Evolutionary conservation across 2,888 invertebrate species (phyloP), one percentile per base, ranked within the genome.

Genomic region (Drosophila anomalata): DNA sequence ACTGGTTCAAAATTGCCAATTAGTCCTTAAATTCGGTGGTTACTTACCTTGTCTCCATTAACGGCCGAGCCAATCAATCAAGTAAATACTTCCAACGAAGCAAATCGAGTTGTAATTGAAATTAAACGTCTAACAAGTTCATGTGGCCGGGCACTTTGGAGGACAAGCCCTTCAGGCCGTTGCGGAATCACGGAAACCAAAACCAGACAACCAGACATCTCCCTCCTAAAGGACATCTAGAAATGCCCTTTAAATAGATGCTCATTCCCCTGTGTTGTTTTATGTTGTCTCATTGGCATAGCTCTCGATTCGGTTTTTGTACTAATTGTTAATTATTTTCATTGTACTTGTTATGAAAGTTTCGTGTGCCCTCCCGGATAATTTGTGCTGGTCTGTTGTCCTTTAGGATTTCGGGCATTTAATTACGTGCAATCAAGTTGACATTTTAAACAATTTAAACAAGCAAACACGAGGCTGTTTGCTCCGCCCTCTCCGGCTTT

Each of bases 391-490:
- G 39, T 41, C 39, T 39, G 22, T 83, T 85, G 77, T 83, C 77
- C 75, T 83, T 78, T 58, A 83, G 86, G 83, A 84, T 86, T 87
- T 77, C 71, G 77, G 77, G 84, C 89, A 84, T 88, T 88, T 87
- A 88, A 88, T 88, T 89, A 88, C 83, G 87, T 76, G 75, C 84
- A 89, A 87, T 88, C 79, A 89, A 89, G 83, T 89, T 89, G 87
- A 86, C 87, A 89, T 89, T 89, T 84, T 86, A 83, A 82, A 88
- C 87, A 86, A 88, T 89, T 88, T 82, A 86, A 86, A 79, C 83
- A 75, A 75, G 77, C 86, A 82, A 82, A 84, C 77, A 83, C 73
- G 59, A 65, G 39, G 24, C 53, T 67, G 33, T 46, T 53, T 46
- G 59, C 57, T 52, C 52, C 46, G 39, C 42, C 39, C 63, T 48